phyloP scores from a whole-genome alignment of 37 sponge, comb jelly and placozoan genomes.

The Aplysina aerophoba region DNA sequence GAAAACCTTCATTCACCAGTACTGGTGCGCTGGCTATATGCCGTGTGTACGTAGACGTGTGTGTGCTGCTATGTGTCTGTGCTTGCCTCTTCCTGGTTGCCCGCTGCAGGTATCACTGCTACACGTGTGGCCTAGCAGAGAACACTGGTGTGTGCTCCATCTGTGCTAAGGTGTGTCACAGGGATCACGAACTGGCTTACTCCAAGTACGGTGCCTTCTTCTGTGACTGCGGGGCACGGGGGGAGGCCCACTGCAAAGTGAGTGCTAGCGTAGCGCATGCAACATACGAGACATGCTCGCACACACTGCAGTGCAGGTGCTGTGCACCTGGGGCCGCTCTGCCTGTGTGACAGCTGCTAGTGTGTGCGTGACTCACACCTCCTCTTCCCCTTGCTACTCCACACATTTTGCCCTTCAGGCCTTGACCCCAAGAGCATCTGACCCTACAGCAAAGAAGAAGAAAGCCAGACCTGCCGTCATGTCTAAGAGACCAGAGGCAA shows the following conservation, averaged over 20 bases:
- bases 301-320: no score
- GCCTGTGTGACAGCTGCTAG: no score
- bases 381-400: no score
- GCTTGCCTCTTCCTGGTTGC: not conserved
- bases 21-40: conserved; percentile 64
- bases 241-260: conserved; percentile 80
- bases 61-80: conserved; percentile 1
- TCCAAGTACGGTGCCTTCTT: conserved; percentile 90
- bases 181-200: conserved; percentile 86
- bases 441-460: conserved; percentile 22
- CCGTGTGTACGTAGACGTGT: not conserved
- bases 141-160: conserved; percentile 76
- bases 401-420: conserved; percentile 36
- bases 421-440: conserved; percentile 25
- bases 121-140: conserved; percentile 85
- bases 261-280: not conserved
- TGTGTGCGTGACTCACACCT: no score
- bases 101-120: conserved; percentile 76
- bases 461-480: not conserved
- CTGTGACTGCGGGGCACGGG: conserved; percentile 95
- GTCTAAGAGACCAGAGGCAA: not conserved
- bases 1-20: conserved; percentile 76
- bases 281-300: no score
- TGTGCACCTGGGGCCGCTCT: no score
- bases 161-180: conserved; percentile 96